Conservation (phyloP, 2,888 invertebrate genomes). For the Platycheirus rosarum region DNA sequence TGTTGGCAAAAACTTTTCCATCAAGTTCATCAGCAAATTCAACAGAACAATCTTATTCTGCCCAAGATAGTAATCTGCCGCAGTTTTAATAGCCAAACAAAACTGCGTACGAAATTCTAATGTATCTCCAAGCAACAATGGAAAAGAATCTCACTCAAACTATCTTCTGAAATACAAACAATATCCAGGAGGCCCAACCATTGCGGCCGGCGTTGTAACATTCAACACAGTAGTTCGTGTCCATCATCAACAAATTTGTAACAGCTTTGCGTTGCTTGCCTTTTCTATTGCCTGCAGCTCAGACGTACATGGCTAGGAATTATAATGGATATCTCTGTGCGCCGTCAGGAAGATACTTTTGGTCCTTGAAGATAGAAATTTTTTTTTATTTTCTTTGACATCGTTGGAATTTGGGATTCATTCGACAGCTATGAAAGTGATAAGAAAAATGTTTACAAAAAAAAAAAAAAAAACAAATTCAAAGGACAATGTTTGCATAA, state of each 20-base stretch:
- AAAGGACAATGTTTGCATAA: conserved; percentile 58
- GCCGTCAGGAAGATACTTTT: conserved; percentile 29
- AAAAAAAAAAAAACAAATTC: background rate
- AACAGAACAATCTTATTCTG: conserved; percentile 8
- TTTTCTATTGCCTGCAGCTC: conserved; percentile 21
- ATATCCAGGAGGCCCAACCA: background rate
- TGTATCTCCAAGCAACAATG: conserved; percentile 25
- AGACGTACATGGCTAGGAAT: conserved; percentile 38
- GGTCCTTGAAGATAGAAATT: conserved; percentile 53
- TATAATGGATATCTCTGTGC: conserved; percentile 58
- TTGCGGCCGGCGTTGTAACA: background rate
- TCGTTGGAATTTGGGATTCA: conserved; percentile 49
- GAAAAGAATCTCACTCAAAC: conserved; percentile 18
- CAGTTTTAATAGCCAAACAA: conserved; percentile 6
- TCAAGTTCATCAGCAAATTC: conserved; percentile 9
- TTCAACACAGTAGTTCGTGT: conserved; percentile 18
- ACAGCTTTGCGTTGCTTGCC: conserved; percentile 26
- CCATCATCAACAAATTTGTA: conserved; percentile 64
- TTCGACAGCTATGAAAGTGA: conserved; percentile 56
- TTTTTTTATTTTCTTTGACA: conserved; percentile 32
- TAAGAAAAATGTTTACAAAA: background rate
- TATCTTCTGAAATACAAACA: conserved; percentile 12
- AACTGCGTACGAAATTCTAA: conserved; percentile 6
- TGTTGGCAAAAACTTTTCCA: background rate
- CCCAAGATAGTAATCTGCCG: conserved; percentile 1